phyloP scores from a whole-genome alignment of 1,140 invertebrate genomes.

The Stenopsyche tienmushanensis region DNA sequence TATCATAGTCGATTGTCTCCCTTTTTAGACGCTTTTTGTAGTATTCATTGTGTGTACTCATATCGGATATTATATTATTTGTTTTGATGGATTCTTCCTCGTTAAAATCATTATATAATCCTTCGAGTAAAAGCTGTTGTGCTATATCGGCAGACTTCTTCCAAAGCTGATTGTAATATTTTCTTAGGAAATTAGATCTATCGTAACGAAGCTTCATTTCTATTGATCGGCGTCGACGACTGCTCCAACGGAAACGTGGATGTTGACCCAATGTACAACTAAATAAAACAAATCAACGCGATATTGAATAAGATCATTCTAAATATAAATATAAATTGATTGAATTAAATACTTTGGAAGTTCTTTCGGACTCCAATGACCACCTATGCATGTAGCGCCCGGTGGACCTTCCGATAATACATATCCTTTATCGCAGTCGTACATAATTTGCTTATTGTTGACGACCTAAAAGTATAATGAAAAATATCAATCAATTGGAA shows the following conservation, averaged over 20 bases:
- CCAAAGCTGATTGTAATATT: constrained; percentile 51
- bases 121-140: constrained; percentile 22
- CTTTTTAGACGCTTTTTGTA: constrained; percentile 17
- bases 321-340: constrained; percentile 6
- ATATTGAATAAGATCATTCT: constrained; percentile 24
- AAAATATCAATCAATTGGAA: constrained; percentile 16
- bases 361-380: constrained; percentile 81
- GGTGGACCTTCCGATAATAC: constrained; percentile 83
- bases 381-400: constrained; percentile 90
- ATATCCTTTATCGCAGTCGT: constrained; percentile 92
- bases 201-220: constrained; percentile 53
- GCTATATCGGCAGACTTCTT: constrained; percentile 41
- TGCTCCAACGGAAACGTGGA: constrained; percentile 76
- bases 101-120: constrained; percentile 19
- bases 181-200: constrained; percentile 53
- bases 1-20: background rate
- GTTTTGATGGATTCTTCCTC: background rate
- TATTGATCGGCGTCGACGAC: constrained; percentile 62
- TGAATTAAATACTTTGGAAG: constrained; percentile 62
- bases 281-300: constrained; percentile 41
- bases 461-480: constrained; percentile 54
- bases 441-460: constrained; percentile 96
- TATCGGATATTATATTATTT: background rate
- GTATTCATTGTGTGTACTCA: constrained; percentile 9
- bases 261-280: constrained; percentile 80